phyloP scores from a whole-genome alignment of 2,888 invertebrate species.

The Calameuta pallipes region DNA sequence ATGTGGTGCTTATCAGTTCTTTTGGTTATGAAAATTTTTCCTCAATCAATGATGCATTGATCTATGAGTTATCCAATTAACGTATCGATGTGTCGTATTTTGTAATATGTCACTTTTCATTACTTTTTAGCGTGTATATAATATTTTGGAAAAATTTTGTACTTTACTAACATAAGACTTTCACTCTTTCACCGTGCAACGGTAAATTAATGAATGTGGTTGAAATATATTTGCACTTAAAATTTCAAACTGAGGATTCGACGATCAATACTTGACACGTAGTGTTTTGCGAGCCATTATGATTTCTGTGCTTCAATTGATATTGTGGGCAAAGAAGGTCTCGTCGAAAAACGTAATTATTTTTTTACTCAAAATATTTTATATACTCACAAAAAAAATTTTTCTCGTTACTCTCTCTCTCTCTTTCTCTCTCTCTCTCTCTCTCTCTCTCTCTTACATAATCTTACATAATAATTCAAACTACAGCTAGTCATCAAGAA shows the following conservation, averaged over 20 bases:
- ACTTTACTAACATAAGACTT: background rate
- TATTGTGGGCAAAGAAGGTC: slow-evolving; percentile 29
- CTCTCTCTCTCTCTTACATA: no score
- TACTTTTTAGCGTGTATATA: background rate
- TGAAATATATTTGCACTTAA: background rate
- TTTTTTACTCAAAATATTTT: slow-evolving; percentile 12
- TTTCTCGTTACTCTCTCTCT: background rate
- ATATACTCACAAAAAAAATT: background rate
- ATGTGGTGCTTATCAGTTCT: background rate
- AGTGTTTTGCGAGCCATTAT: slow-evolving; percentile 16
- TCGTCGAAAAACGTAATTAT: slow-evolving; percentile 29
- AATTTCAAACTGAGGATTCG: background rate
- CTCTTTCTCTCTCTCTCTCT: no score
- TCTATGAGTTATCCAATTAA: background rate
- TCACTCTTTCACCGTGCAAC: background rate
- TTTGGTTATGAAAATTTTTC: background rate
- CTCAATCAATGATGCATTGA: background rate
- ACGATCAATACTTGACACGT: background rate
- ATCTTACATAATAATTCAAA: background rate
- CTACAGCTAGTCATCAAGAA: background rate
- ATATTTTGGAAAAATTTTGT: background rate
- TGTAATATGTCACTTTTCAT: background rate
- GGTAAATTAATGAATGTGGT: background rate
- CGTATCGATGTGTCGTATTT: background rate
- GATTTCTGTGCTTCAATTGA: slow-evolving; percentile 33